Evolutionary conservation across 2,888 invertebrate genomes (phyloP), one percentile per base, ranked within the genome.

Genomic region (Trissonchulus latispiculum): DNA sequence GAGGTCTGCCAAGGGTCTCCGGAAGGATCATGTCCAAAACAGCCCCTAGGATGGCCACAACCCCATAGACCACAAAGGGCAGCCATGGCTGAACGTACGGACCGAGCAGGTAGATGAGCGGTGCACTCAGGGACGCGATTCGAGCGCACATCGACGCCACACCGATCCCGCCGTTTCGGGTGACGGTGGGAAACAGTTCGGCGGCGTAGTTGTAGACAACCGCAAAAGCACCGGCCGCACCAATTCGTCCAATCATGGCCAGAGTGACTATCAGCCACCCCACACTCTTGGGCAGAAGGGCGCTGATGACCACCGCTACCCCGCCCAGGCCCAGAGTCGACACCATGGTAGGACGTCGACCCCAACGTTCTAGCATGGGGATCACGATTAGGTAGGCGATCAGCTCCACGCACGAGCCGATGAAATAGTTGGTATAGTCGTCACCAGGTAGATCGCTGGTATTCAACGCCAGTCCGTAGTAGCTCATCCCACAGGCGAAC

Each of bases 391-490:
- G 3, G 28, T 64, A 76, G 61, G 62, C 70, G 1, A 73, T 70
- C 23, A 75, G 28, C 36, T 75, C 75, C 2, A 59, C 28, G 3
- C 73, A 1, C 2, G 61, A 73, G 1, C 75, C 67, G 36, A 76
- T 32, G 1, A 64, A 29, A 73, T 61, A 75, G n/a, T 73, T 75
- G 36, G 69, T 31, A 66, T 75, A 75, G 29, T 31, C 31, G 33
- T 70, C 28, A 1, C 75, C 75, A 1, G 75, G 75, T 61, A 75
- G 37, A 18, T 64, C 59, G 33, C 32, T 33, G 1, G 73, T 70
- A 62, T 73, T 73, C 66, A 67, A 33, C 31, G 75, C 64, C 61
- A 75, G 59, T 2, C 75, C 75, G 67, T 70, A 75, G 73, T 76
- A 75, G 1, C 23, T n/a, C 37, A 76, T 62, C 15, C 72, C 48